These are phyloP conservation scores for Puffinus mauretanicus DNA, from an alignment of 2,113 vertebrate genomes.

Conservation along the genomic window DNA sequence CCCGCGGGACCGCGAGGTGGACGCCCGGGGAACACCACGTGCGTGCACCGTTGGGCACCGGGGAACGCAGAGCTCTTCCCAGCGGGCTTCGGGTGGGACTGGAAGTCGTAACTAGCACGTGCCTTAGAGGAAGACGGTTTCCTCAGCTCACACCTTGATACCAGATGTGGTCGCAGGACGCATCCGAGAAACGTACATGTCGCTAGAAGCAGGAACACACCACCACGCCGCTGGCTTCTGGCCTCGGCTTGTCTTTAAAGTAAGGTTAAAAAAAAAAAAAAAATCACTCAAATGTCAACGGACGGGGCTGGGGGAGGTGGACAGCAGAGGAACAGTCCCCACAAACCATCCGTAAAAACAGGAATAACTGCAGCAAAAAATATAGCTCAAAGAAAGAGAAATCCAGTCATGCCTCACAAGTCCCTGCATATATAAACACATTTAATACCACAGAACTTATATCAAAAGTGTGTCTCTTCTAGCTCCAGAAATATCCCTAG, in stretches of 20 bases:
- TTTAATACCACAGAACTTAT: not conserved
- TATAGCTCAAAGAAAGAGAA: not conserved
- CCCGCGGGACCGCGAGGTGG: not conserved
- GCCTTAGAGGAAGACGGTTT: not conserved
- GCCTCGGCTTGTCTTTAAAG: not conserved
- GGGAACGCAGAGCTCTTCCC: not conserved
- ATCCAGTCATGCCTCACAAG: not conserved
- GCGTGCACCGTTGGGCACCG: not conserved
- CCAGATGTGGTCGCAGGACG: not conserved
- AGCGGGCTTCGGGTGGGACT: not conserved
- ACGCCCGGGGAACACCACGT: not conserved
- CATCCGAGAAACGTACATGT: not conserved
- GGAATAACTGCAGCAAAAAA: not conserved
- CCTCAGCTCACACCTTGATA: not conserved
- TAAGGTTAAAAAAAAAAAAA: not conserved
- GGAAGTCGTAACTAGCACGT: fast-evolving
- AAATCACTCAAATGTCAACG: not conserved
- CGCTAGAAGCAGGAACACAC: not conserved
- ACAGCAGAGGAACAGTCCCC: not conserved
- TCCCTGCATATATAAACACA: not conserved
- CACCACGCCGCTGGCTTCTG: not conserved
- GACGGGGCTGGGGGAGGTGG: too few relatives aligned
- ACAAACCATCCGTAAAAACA: not conserved
- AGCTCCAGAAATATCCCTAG: not conserved
- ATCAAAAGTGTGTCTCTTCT: not conserved